Conservation (phyloP, 2,797 vertebrate genomes). For the Paramormyrops hopkinsi region DNA sequence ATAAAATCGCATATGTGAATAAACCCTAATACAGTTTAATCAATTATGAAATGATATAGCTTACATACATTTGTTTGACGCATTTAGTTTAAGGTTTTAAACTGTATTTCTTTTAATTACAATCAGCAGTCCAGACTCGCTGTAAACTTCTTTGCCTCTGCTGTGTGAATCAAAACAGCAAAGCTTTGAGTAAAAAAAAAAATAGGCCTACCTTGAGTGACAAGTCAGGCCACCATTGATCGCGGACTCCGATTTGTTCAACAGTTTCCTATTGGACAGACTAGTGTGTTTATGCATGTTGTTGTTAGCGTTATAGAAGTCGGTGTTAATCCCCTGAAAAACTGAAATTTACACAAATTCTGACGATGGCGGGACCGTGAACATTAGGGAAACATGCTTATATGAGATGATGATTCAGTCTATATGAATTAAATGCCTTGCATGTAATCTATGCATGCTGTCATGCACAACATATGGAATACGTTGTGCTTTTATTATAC, state of each 20-base stretch:
- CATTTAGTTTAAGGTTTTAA: not conserved
- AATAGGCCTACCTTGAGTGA: not conserved
- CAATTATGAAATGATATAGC: not conserved
- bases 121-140: not conserved
- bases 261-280: not conserved
- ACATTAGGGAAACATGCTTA: not conserved
- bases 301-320: not conserved
- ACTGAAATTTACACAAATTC: not conserved
- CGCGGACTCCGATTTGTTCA: not conserved
- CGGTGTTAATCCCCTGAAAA: not conserved
- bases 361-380: not conserved
- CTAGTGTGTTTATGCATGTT: not conserved
- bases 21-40: not conserved
- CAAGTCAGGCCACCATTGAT: constrained; percentile 12
- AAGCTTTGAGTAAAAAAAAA: not conserved
- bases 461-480: not conserved
- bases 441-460: not conserved
- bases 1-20: not conserved
- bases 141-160: not conserved
- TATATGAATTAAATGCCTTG: not conserved
- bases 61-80: not conserved
- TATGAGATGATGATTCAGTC: not conserved
- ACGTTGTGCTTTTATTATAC: not conserved
- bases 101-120: not conserved
- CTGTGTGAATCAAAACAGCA: not conserved